Evolutionary conservation across 1,140 invertebrate genomes (phyloP).

Genomic region (Sminthurinus signatus): DNA sequence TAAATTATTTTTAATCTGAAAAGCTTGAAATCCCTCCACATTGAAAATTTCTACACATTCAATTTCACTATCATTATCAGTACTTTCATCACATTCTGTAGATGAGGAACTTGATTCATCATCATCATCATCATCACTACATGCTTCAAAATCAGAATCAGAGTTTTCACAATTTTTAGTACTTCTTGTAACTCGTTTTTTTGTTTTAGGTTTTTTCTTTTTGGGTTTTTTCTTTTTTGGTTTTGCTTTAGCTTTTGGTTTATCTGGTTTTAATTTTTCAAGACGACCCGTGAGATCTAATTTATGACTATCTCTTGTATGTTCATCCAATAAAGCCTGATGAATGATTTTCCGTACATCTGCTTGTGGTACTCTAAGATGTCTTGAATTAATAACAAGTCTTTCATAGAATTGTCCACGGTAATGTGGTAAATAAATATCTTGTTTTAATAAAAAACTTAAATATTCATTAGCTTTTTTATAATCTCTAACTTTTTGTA

Average conservation of each 20-base stretch:
- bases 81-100: background rate
- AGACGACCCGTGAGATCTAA: slow-evolving; percentile 2
- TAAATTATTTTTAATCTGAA: slow-evolving; percentile 33
- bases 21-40: background rate
- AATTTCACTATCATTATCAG: slow-evolving; percentile 2
- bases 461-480: slow-evolving; percentile 48
- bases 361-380: slow-evolving; percentile 46
- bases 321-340: slow-evolving; percentile 44
- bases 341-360: slow-evolving; percentile 36
- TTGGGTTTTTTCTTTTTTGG: slow-evolving; percentile 15
- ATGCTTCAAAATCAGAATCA: too few species aligned
- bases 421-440: slow-evolving; percentile 46
- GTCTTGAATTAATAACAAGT: slow-evolving; percentile 51
- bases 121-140: background rate
- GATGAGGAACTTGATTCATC: background rate
- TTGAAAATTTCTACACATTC: background rate
- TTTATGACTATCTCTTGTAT: slow-evolving; percentile 30
- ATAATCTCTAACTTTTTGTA: slow-evolving; percentile 50
- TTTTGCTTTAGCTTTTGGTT: background rate
- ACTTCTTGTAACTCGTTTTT: too few species aligned
- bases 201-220: background rate
- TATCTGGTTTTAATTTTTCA: background rate
- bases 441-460: slow-evolving; percentile 47
- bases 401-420: slow-evolving; percentile 53
- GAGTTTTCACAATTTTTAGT: too few species aligned